Conservation (phyloP, 2,888 invertebrate genomes). For the Rotaria magnacalcarata region DNA sequence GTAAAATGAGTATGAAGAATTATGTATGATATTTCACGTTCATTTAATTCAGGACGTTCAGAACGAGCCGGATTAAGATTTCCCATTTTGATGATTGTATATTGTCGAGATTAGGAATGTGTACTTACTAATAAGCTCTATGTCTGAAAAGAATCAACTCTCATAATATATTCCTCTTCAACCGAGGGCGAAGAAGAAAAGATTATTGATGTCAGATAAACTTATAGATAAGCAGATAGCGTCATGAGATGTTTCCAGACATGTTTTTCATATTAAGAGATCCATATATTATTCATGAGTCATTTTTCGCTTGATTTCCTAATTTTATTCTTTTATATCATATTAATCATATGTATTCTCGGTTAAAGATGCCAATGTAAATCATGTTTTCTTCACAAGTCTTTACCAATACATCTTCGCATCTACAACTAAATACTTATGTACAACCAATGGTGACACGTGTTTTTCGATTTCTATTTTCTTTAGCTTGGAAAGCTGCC, state of each 20-base stretch:
- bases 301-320: neutral
- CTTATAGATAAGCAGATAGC: neutral
- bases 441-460: slow-evolving; percentile 22
- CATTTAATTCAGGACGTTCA: slow-evolving; percentile 11
- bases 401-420: neutral
- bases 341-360: neutral
- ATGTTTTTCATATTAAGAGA: neutral
- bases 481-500: slow-evolving; percentile 29
- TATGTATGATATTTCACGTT: neutral
- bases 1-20: neutral
- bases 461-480: slow-evolving; percentile 15
- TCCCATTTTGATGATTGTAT: neutral
- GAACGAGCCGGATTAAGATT: neutral
- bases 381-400: neutral
- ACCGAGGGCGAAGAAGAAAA: neutral
- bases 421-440: neutral
- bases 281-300: neutral
- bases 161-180: neutral
- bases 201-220: neutral
- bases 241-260: neutral
- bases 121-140: neutral
- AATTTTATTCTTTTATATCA: too few species aligned
- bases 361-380: neutral
- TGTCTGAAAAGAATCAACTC: neutral
- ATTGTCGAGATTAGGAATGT: neutral